Percentiles rank a stretch among this genome's conserved stretches.
phyloP scores from a whole-genome alignment of 2,113 vertebrate species.

The Oncorhynchus kisutch region DNA sequence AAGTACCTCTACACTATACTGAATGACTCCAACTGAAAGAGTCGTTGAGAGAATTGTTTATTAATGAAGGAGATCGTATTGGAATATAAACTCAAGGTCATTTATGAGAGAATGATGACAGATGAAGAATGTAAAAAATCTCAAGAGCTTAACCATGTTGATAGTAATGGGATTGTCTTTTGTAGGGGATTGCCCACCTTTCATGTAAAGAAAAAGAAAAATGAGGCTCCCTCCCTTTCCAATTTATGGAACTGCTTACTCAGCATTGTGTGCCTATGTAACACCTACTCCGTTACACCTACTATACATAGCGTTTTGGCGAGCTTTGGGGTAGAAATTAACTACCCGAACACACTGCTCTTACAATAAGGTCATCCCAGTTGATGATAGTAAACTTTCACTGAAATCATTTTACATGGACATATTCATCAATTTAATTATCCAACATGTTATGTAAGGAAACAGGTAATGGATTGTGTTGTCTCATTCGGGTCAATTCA shows the following conservation, averaged over 20 bases:
- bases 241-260: constrained; percentile 45
- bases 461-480: not conserved
- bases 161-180: too few relatives aligned
- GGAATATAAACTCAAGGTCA: too few relatives aligned
- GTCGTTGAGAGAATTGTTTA: too few relatives aligned
- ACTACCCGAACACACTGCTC: not conserved
- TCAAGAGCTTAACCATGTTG: too few relatives aligned
- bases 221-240: constrained; percentile 19
- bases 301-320: not conserved
- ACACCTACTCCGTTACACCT: too few relatives aligned
- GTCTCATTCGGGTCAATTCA: not conserved
- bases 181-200: constrained; percentile 24
- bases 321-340: not conserved
- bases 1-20: too few relatives aligned
- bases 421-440: too few relatives aligned
- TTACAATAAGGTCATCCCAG: not conserved
- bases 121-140: too few relatives aligned
- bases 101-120: too few relatives aligned
- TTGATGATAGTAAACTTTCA: not conserved
- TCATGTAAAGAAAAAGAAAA: constrained; percentile 15
- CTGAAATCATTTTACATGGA: not conserved
- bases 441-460: not conserved
- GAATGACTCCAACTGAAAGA: too few relatives aligned
- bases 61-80: too few relatives aligned
- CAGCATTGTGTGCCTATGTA: not conserved